Evolutionary conservation across 2,888 invertebrate genomes (phyloP), one percentile per base, ranked within the genome.

Genomic region (Phytoseiulus persimilis): DNA sequence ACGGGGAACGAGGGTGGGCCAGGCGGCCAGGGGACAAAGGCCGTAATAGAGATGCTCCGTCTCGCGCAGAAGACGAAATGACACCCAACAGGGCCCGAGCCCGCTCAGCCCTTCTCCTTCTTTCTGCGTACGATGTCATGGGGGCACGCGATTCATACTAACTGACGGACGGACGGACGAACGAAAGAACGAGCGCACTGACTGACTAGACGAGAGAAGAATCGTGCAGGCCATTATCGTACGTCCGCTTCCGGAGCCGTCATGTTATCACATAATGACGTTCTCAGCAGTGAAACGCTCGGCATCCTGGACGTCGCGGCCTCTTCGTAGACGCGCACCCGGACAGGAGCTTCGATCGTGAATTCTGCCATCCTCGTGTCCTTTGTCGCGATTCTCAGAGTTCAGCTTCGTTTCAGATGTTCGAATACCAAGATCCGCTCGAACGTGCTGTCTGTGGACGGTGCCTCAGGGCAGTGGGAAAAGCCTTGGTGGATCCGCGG

Each of bases 341-440:
- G 9, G 5, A 9, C 39, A 39, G 39, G 39, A 3, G 39, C 39
- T 6, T 39, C 39, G 39, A 39, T 9, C 39, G 39, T 39, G 5
- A 39, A 39, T 39, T 3, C 39, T 9, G 39, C 5, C 39, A 39
- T 39, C 9, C 5, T 39, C 39, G 39, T 39, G 39, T 39, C 9
- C 39, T 39, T 39, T 39, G 39, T 39, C 9, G 39, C 9, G 5
- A 65, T 23, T 65, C 65, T 2, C 18, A 3, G 18, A 28, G 65
- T 23, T 65, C 18, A 2, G 28, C 39, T n/a, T 33, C 33, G 9
- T 33, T 91, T 39, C 91, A 91, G 32, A 46, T 91, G 39, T 90
- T 90, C 83, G 90, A 90, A 14, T 90, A 90, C 5, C 91, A 91
- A 87, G 91, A 91, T 87, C 91, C 91, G 39, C 83, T 91, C 39